Conservation (phyloP, 2,888 invertebrate species). For the Lasioglossum oenotherae region DNA sequence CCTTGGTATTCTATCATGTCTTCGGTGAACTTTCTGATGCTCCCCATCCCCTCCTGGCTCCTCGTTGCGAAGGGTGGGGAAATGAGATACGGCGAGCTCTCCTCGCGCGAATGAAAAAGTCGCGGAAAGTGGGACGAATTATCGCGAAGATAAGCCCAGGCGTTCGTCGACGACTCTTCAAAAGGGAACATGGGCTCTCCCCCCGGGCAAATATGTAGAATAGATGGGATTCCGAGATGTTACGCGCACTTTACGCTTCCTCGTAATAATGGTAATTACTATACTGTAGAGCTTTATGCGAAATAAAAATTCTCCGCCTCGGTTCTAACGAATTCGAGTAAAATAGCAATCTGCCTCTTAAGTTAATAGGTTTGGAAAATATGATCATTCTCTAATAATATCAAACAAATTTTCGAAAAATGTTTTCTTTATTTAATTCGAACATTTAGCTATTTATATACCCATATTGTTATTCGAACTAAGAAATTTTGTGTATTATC, state of each 20-base stretch:
- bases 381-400: neutral
- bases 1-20: constrained; percentile 61
- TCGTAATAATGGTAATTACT: constrained; percentile 6
- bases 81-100: constrained; percentile 42
- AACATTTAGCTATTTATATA: neutral
- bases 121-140: constrained; percentile 48
- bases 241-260: neutral
- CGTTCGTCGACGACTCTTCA: neutral
- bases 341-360: no score
- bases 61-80: constrained; percentile 33
- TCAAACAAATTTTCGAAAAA: neutral
- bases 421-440: neutral
- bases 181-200: constrained; percentile 7
- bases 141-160: constrained; percentile 23
- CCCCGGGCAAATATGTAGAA: neutral
- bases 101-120: constrained; percentile 35
- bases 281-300: neutral
- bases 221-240: constrained; percentile 1
- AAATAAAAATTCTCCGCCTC: neutral
- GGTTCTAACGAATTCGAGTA: neutral
- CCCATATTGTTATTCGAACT: neutral
- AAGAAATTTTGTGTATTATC: neutral
- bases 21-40: constrained; percentile 50
- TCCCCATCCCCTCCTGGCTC: neutral
- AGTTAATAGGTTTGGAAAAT: neutral